A percentile compares a stretch with the other conserved stretches of the same genome.
phyloP scores from a whole-genome alignment of 1,140 invertebrate species.

The Periplaneta americana region DNA sequence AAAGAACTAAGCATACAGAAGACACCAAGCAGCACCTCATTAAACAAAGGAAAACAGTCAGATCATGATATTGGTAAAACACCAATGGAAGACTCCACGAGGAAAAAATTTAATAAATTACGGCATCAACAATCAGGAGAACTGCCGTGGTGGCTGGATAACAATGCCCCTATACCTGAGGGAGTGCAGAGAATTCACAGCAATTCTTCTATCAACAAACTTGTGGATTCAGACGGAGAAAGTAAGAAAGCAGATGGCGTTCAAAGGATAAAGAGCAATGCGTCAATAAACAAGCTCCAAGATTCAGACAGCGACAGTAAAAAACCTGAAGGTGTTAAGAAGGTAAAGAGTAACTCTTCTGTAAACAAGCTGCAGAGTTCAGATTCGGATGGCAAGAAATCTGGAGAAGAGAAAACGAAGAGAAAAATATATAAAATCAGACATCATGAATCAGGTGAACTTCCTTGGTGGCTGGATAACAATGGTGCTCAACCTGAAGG shows the following conservation, averaged over 20 bases:
- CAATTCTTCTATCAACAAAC: background rate
- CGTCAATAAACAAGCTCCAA: constrained; percentile 6
- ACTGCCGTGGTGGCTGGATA: constrained; percentile 55
- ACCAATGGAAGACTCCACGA: background rate
- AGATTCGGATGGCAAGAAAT: background rate
- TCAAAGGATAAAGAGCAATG: constrained; percentile 38
- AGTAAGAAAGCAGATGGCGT: background rate
- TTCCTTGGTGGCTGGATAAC: constrained; percentile 53
- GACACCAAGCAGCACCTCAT: background rate
- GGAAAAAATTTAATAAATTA: background rate
- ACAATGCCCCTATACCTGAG: constrained; percentile 44
- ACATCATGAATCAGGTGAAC: constrained; percentile 26
- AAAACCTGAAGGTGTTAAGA: constrained; percentile 41
- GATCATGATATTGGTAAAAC: background rate
- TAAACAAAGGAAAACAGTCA: background rate
- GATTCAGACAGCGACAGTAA: constrained; percentile 52
- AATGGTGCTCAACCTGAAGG: constrained; percentile 43
- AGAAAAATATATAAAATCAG: constrained; percentile 31
- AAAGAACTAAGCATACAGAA: background rate
- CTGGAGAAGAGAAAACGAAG: background rate
- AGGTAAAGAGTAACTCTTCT: constrained; percentile 9
- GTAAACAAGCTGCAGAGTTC: background rate
- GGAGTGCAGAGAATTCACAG: constrained; percentile 20
- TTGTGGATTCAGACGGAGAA: background rate
- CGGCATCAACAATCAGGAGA: constrained; percentile 45